Percentiles rank a stretch among this genome's conserved stretches.
Evolutionary conservation across 2,113 vertebrate species (phyloP).

Genomic region (Siniperca knerii): DNA sequence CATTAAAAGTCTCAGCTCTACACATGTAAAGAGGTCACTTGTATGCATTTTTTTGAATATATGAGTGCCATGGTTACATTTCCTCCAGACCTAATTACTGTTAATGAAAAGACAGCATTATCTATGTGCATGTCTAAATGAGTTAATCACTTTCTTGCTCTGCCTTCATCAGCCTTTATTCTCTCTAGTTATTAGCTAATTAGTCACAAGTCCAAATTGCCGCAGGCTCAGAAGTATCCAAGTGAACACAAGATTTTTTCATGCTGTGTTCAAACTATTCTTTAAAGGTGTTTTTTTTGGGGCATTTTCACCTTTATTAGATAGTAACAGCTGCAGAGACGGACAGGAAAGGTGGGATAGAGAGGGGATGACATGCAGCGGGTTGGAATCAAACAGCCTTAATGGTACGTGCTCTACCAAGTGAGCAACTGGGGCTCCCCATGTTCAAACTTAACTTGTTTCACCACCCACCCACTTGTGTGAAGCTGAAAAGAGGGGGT

Average conservation of each 20-base stretch:
- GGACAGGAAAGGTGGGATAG: too few relatives aligned
- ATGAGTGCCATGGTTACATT: slow-evolving; percentile 17
- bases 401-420: too few relatives aligned
- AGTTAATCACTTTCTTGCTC: slow-evolving; percentile 64
- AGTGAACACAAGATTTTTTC: slow-evolving; percentile 45
- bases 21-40: slow-evolving; percentile 35
- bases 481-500: background rate
- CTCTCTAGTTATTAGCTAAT: slow-evolving; percentile 64
- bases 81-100: slow-evolving; percentile 57
- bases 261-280: slow-evolving; percentile 50
- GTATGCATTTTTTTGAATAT: slow-evolving; percentile 5
- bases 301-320: too few relatives aligned
- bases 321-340: too few relatives aligned
- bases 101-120: slow-evolving; percentile 61
- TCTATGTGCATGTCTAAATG: slow-evolving; percentile 49
- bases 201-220: slow-evolving; percentile 66
- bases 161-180: slow-evolving; percentile 61
- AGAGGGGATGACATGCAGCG: too few relatives aligned
- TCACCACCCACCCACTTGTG: slow-evolving; percentile 18
- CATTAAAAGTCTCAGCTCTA: background rate
- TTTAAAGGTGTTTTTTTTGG: background rate
- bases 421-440: too few relatives aligned
- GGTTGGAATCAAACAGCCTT: too few relatives aligned
- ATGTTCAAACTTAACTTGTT: slow-evolving; percentile 54
- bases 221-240: slow-evolving; percentile 47